Conservation (phyloP, 2,888 invertebrate genomes). For the Slavum lentiscoides region DNA sequence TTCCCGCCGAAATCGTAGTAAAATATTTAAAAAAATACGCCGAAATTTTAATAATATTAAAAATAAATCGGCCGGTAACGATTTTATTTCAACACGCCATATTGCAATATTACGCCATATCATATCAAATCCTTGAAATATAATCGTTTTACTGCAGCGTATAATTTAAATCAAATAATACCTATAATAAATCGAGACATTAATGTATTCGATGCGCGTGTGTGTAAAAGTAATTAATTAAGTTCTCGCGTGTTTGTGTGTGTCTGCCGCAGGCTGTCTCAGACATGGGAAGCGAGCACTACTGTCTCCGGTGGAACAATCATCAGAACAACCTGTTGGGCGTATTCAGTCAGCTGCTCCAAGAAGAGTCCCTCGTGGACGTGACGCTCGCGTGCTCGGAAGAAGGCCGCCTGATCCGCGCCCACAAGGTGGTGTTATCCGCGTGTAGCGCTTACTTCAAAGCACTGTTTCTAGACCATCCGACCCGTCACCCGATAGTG, state of each 20-base stretch:
- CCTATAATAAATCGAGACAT: no score
- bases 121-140: no score
- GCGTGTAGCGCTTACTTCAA: slow-evolving; percentile 95
- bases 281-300: slow-evolving; percentile 98
- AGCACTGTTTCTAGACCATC: slow-evolving; percentile 89
- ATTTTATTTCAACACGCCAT: no score
- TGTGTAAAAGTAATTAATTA: no score
- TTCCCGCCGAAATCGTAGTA: neutral
- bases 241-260: neutral
- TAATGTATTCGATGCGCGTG: no score
- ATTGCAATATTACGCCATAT: no score
- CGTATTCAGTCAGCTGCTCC: slow-evolving; percentile 93
- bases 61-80: no score
- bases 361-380: slow-evolving; percentile 94
- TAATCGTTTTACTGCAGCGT: neutral
- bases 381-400: slow-evolving; percentile 95
- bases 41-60: neutral
- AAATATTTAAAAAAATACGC: neutral
- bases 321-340: slow-evolving; percentile 97
- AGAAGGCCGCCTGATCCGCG: slow-evolving; percentile 92
- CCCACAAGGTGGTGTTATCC: slow-evolving; percentile 92
- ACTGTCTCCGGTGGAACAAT: slow-evolving; percentile 98
- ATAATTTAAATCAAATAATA: neutral
- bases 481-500: slow-evolving; percentile 89
- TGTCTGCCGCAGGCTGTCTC: slow-evolving; percentile 53